Percentiles rank a stretch among this genome's conserved stretches.
Conservation (phyloP, 2,888 invertebrate species). For the Nymphalis polychloros region DNA sequence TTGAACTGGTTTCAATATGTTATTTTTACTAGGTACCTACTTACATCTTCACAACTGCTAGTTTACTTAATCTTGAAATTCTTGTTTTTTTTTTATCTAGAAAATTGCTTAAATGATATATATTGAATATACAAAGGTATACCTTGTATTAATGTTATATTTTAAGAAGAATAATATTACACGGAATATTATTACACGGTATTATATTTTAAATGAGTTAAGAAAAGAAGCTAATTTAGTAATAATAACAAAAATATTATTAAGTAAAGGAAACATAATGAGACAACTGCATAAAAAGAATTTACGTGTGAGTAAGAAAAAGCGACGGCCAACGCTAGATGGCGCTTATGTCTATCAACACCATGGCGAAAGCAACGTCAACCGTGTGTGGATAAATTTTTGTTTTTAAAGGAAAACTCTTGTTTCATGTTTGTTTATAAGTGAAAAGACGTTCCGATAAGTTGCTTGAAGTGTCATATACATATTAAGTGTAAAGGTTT, state of each 20-base stretch:
- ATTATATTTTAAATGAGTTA: no score
- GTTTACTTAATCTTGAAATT: background rate
- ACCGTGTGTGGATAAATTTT: conserved; percentile 71
- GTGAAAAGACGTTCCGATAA: conserved; percentile 64
- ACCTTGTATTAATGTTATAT: no score
- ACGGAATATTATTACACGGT: no score
- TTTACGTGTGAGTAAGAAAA: conserved; percentile 16
- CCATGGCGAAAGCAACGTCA: conserved; percentile 77
- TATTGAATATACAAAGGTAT: no score
- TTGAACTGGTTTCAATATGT: background rate
- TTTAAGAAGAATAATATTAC: no score
- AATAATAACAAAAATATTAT: background rate
- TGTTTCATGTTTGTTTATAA: conserved; percentile 71
- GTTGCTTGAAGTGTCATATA: conserved; percentile 58
- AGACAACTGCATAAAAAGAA: conserved; percentile 16
- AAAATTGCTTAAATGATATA: no score
- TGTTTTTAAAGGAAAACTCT: conserved; percentile 73
- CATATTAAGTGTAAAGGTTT: conserved; percentile 57
- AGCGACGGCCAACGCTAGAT: conserved; percentile 46
- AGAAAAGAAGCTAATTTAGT: background rate
- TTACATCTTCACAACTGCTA: no score
- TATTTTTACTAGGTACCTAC: no score
- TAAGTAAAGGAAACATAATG: background rate
- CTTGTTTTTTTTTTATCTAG: no score
- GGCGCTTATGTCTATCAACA: conserved; percentile 63